Base-by-base conservation (phyloP, 2,888 invertebrate genomes). In the Netelia fuscicornis region DNA sequence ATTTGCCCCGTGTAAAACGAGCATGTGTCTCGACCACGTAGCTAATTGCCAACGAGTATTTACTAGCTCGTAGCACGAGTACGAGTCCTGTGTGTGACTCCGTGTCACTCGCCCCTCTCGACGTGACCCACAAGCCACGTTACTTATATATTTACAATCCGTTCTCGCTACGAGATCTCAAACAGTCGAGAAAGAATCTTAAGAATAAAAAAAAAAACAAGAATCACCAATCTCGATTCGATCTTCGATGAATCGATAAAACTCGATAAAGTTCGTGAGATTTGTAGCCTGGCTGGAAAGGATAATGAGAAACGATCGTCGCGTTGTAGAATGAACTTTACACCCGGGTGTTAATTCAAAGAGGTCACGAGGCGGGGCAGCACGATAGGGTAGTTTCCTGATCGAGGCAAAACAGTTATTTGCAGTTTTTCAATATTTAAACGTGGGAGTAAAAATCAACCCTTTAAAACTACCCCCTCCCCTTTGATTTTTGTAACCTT, bases 21-120 rank as follows among this genome's bases (percentile, higher is more conserved):
- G 68, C 68, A 68, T 62, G 64, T 54, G 52, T 70, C 79, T 62
- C 30, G 30, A 30, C 6, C 5, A 23, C 25, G 44, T 13, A 76
- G 71, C 80, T 76, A 80, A 84, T 83, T 83, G 78, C 68, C 75
- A 76, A 64, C 75, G 65, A 70, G 54, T 72, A 83, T 74, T 81
- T 76, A 81, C 64, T 56, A 37, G n/a, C 56, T 82, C 70, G 70
- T 11, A 37, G n/a, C 60, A 25, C 25, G 65, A 62, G 23, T 71
- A 54, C 44, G 64, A 78, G 56, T 13, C 13, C 48, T 48, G 11
- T 48, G 2, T 48, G 11, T 48, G 2, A 2, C 48, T 48, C 48
- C 48, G 11, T 48, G 11, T 0, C 3, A 13, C 48, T 48, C 48
- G 10, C 11, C 13, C 44, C 58, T 44, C 44, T 72, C 65, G 42